Evolutionary conservation across 2,113 vertebrate species (phyloP), one percentile per base, ranked within the genome.

Genomic region (Hippolais icterina): DNA sequence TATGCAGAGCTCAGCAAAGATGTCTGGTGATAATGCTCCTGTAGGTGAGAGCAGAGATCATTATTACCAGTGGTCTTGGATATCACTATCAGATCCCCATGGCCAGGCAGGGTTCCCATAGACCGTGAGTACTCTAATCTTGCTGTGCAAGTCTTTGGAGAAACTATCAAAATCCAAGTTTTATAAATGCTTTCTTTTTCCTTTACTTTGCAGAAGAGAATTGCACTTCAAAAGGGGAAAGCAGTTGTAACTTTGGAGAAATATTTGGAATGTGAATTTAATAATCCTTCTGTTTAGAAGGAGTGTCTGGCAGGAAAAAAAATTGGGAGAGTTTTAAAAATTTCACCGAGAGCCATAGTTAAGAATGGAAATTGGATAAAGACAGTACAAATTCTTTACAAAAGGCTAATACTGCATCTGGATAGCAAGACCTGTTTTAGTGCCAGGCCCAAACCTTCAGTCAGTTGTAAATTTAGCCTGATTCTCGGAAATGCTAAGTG

Each of bases 361-460:
- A 91, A 89, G 94, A 94, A 89, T 91, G 94, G 89, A 97, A 96
- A 94, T 82, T 95, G 91, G 87, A 96, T 92, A 83, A 96, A 94
- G 57, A 72, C 65, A 37, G 78, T 82, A 91, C 61, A 97, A 94
- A 94, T 97, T 95, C 94, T 95, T 95, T 82, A 87, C 56, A 78
- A 87, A 96, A 90, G 82, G 95, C 95, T 94, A 95, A 91, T 89
- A 63, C 93, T 77, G 75, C 75, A 33, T 96, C 85, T 96, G 96
- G 94, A 95, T 68, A 93, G 90, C 68, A 46, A 83, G 50, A 65
- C 50, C 24, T 68, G 37, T 92, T 90, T 83, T 69, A 21, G 53
- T 96, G 94, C 96, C 94, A 95, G 94, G 54, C 63, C 78, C 49
- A 79, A 88, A 91, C 78, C 65, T 95, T 94, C 84, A 35, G 37